Evolutionary conservation across 1,140 invertebrate genomes (phyloP).

Genomic region (Himalopsyche phryganea): DNA sequence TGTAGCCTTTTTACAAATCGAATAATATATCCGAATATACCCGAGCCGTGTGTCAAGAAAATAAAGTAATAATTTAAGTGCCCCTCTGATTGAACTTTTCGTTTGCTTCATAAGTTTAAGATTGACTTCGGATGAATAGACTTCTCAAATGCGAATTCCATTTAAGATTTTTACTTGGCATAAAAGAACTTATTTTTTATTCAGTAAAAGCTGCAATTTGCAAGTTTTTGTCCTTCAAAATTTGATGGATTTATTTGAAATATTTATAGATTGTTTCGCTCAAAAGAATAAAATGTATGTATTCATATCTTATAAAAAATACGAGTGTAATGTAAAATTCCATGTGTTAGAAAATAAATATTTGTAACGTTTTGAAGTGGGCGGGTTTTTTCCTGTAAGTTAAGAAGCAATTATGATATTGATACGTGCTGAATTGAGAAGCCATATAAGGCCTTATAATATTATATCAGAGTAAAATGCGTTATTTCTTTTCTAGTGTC

Average conservation of each 20-base stretch:
- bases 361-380: conserved; percentile 18
- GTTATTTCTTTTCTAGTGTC: conserved; percentile 10
- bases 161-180: background rate
- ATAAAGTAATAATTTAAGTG: no score
- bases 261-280: conserved; percentile 4
- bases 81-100: no score
- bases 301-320: conserved; percentile 16
- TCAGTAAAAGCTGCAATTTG: conserved; percentile 5
- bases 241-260: conserved; percentile 1
- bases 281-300: background rate
- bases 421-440: conserved; percentile 16
- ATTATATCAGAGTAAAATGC: conserved; percentile 23
- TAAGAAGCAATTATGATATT: conserved; percentile 13
- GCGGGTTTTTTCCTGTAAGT: conserved; percentile 20
- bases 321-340: conserved; percentile 16
- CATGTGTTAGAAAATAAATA: conserved; percentile 16
- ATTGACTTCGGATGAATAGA: background rate
- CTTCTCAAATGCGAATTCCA: background rate
- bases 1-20: no score
- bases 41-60: no score
- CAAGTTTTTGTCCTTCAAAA: background rate
- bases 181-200: background rate
- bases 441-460: conserved; percentile 29
- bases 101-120: no score
- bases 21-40: no score